Evolutionary conservation across 2,888 invertebrate species (phyloP).

Genomic region (Latrodectus hesperus): DNA sequence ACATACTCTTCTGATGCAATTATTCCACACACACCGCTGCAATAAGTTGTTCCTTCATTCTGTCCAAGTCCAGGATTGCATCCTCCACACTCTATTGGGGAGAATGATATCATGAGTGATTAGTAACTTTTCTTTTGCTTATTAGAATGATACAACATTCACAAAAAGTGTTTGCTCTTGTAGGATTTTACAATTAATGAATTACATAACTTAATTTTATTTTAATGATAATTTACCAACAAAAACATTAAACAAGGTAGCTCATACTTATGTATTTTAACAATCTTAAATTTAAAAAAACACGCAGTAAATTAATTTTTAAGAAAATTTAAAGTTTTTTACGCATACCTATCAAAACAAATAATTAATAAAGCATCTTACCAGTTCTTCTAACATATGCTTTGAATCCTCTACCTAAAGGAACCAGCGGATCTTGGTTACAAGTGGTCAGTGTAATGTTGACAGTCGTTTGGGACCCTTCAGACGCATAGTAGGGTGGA

Average conservation of each 20-base stretch:
- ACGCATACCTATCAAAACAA: not conserved
- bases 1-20: constrained; percentile 71
- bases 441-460: constrained; percentile 71
- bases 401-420: constrained; percentile 70
- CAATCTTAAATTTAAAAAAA: no score
- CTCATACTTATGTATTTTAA: not conserved
- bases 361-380: constrained; percentile 34
- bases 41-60: constrained; percentile 69
- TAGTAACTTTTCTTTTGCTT: no score
- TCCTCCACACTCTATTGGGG: constrained; percentile 70
- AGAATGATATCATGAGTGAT: not conserved
- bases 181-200: no score
- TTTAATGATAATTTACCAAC: not conserved
- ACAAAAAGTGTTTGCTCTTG: no score
- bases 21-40: constrained; percentile 70
- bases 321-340: no score
- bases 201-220: no score
- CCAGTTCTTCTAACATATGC: constrained; percentile 71
- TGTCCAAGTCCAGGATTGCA: constrained; percentile 70
- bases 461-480: constrained; percentile 70
- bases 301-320: no score
- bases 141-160: no score
- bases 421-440: constrained; percentile 69
- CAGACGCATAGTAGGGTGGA: constrained; percentile 72
- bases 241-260: not conserved